Conservation (phyloP, 2,113 vertebrate genomes). For the Calcarius ornatus region DNA sequence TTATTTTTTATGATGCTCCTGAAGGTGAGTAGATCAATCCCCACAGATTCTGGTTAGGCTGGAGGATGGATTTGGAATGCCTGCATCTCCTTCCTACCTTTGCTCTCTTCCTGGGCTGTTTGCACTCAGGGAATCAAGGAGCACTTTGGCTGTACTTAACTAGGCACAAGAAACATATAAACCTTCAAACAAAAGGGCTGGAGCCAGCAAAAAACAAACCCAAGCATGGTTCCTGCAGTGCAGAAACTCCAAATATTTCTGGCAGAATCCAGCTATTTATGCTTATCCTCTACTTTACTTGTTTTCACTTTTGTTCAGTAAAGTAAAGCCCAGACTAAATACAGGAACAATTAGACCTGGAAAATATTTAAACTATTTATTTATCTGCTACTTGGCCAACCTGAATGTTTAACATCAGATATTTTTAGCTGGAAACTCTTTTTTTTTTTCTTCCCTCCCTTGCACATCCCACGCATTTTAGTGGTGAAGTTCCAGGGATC, state of each 20-base stretch:
- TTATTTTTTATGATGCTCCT: not conserved
- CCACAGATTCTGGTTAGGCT: not conserved
- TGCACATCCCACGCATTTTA: not conserved
- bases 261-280: not conserved
- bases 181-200: not conserved
- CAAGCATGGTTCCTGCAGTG: not conserved
- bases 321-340: conserved; percentile 1
- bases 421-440: conserved; percentile 19
- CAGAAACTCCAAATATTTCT: conserved; percentile 26
- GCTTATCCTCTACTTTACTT: not conserved
- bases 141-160: not conserved
- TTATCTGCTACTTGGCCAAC: not conserved
- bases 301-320: not conserved
- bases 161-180: not conserved
- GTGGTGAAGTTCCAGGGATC: not conserved
- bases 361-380: conserved; percentile 30
- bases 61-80: not conserved
- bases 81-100: not conserved
- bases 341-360: conserved; percentile 18
- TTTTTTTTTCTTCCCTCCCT: not conserved
- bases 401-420: not conserved
- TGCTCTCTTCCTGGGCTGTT: not conserved
- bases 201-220: conserved; percentile 18
- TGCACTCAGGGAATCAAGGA: not conserved
- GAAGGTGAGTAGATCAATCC: not conserved